Evolutionary conservation across 2,888 invertebrate genomes (phyloP).

Genomic region (Ophion slaviceki): DNA sequence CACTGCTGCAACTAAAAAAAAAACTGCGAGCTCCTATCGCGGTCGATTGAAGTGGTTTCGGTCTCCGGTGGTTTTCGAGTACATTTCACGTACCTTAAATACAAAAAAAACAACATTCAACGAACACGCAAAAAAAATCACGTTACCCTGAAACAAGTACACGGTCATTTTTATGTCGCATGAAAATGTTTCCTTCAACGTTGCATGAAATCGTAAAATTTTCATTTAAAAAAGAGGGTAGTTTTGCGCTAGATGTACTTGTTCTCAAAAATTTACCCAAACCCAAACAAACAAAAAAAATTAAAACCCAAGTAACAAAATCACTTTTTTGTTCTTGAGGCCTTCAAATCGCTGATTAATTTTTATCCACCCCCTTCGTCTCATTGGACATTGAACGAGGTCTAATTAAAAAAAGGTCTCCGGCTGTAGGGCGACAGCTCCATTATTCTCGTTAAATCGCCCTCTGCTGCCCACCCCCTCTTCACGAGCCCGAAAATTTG

Average conservation of each 20-base stretch:
- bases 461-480: conserved; percentile 25
- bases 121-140: not conserved
- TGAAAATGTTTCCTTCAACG: conserved; percentile 50
- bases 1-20: conserved; percentile 14
- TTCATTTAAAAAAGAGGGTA: not conserved
- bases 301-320: too few species aligned
- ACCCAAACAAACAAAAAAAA: not conserved
- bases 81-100: not conserved
- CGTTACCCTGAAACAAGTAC: conserved; percentile 29
- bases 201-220: conserved; percentile 48
- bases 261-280: not conserved
- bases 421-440: conserved; percentile 26
- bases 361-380: conserved; percentile 34
- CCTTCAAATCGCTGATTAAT: conserved; percentile 59
- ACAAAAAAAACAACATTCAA: not conserved
- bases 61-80: conserved; percentile 61
- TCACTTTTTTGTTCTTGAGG: conserved; percentile 26
- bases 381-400: conserved; percentile 25
- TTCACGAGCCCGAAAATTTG: conserved; percentile 51
- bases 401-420: conserved; percentile 54
- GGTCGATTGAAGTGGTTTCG: conserved; percentile 39
- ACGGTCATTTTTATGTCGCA: conserved; percentile 63
- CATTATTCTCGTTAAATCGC: conserved; percentile 52
- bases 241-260: not conserved
- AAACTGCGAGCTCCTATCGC: not conserved